Evolutionary conservation across 2,888 invertebrate species (phyloP).

Genomic region (Microctonus brassicae): DNA sequence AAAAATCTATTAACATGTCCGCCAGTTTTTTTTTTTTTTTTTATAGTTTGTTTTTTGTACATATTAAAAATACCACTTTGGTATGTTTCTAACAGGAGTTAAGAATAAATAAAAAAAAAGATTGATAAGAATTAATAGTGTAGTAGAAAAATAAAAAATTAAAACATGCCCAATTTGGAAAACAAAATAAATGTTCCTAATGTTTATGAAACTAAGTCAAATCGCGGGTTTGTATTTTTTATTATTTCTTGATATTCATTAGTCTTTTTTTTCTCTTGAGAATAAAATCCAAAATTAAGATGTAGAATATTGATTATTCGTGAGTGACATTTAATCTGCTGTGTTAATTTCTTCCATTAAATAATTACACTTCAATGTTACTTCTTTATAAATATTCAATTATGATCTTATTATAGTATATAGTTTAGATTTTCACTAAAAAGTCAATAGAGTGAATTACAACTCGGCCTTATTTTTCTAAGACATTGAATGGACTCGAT

Average conservation of each 20-base stretch:
- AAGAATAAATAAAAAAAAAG: no score
- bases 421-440: neutral
- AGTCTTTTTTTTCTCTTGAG: neutral
- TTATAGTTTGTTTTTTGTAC: neutral
- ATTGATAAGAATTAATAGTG: no score
- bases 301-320: neutral
- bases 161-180: neutral
- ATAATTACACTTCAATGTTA: neutral
- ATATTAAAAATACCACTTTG: no score
- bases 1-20: neutral
- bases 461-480: constrained; percentile 22
- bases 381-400: neutral
- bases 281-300: no score
- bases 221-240: neutral
- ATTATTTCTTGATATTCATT: neutral
- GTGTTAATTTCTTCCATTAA: neutral
- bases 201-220: constrained; percentile 67
- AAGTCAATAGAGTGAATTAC: constrained; percentile 9
- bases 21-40: no score
- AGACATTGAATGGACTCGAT: constrained; percentile 6
- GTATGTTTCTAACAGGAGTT: no score
- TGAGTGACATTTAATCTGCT: no score
- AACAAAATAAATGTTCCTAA: constrained; percentile 63
- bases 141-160: neutral
- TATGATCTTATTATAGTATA: neutral